Evolutionary conservation across 2,797 vertebrate species (phyloP), one percentile per base, ranked within the genome.

Genomic region (Psittacula echo): DNA sequence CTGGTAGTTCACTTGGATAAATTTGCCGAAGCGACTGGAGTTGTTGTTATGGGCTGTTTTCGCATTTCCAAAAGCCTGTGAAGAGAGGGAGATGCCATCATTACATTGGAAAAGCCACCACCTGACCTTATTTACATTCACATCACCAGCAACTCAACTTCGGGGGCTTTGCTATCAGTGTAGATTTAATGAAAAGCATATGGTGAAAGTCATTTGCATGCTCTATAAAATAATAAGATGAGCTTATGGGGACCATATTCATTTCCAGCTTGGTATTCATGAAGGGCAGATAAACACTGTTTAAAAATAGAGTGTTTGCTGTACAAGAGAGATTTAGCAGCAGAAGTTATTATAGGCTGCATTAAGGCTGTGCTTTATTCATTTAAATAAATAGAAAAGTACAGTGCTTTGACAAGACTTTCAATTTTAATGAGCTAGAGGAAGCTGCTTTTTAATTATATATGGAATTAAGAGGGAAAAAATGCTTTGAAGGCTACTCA

Each of bases 1-100:
- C 97, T 99, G 99, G 96, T 99, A 99, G 97, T 99, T 99, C 94
- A 99, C 99, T 98, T 99, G 99, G 94, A 99, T 99, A 96, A 99
- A 99, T 92, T 99, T 99, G 83, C 99, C 99, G 72, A 99, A 99
- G 92, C 99, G 99, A 96, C 99, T 99, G 8, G 99, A 99, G 97
- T 99, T 99, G 98, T 99, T 99, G 95, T 99, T 99, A 95, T 99
- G 99, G 51, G 99, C 99, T 0, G 99, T 99, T 97, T 99, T 99
- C 18, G 99, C 99, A 56, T 99, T 99, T 90, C 99, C 99, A 97
- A 99, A 99, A 11, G 99, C 99, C 99, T 99, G 98, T 89, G 75
- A 95, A 97, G 94, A 98, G 93, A 97, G 75, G 88, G 18, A 93
- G 58, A 87, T 92, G 44, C 50, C 45, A 86, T 71, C 20, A 9